Percentiles rank a stretch among this genome's conserved stretches.
phyloP scores from a whole-genome alignment of 2,888 invertebrate genomes.

The Griposia aprilina region DNA sequence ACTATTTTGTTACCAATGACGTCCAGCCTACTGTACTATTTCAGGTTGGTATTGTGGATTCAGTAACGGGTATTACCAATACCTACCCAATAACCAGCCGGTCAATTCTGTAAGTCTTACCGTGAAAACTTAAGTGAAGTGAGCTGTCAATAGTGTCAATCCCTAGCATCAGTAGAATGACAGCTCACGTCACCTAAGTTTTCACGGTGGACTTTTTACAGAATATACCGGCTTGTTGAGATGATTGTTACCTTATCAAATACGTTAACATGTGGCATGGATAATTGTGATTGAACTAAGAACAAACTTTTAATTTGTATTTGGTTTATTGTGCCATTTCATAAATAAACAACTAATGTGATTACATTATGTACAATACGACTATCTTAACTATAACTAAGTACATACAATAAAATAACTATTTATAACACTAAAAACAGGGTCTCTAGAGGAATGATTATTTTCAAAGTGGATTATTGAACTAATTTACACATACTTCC shows the following conservation, averaged over 20 bases:
- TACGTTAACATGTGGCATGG: neutral
- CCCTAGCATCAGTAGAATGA: no score
- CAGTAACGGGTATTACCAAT: no score
- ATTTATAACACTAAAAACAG: constrained; percentile 38
- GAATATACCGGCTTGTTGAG: no score
- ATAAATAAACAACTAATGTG: constrained; percentile 79
- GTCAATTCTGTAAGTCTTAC: neutral
- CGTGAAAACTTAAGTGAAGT: no score
- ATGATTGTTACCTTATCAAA: neutral
- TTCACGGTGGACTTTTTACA: no score
- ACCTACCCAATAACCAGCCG: neutral
- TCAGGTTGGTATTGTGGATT: neutral
- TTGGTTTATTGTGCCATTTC: constrained; percentile 86
- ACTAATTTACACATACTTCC: constrained; percentile 66
- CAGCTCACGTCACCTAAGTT: no score
- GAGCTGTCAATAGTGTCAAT: no score
- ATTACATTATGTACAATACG: constrained; percentile 67
- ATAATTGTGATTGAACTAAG: neutral
- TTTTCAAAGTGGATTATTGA: constrained; percentile 35
- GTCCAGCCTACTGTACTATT: neutral
- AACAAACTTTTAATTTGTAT: constrained; percentile 68
- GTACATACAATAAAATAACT: constrained; percentile 56
- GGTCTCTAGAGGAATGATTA: constrained; percentile 58
- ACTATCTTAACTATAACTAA: constrained; percentile 38
- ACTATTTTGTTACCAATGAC: neutral